Evolutionary conservation across 2,797 vertebrate genomes (phyloP).

Genomic region (Potorous gilbertii): DNA sequence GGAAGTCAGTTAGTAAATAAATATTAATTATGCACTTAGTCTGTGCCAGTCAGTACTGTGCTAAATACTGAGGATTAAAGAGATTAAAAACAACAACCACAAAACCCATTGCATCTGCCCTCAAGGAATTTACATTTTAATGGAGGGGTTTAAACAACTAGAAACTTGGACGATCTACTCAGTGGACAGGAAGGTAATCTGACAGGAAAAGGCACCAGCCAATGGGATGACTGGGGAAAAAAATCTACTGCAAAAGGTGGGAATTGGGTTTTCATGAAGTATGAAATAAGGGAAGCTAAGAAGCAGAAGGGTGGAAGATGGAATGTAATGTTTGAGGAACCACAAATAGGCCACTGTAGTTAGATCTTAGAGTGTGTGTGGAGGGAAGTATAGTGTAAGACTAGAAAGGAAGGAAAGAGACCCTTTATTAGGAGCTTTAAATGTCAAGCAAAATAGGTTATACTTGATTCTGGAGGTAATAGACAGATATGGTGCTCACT

Average conservation of each 20-base stretch:
- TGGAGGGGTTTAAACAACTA: not conserved
- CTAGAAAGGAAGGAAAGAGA: not conserved
- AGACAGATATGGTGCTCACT: not conserved
- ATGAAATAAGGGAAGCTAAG: not conserved
- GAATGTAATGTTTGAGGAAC: not conserved
- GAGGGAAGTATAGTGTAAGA: not conserved
- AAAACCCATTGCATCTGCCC: not conserved
- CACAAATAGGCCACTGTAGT: not conserved
- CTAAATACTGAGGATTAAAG: not conserved
- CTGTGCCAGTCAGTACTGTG: not conserved
- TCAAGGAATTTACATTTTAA: not conserved
- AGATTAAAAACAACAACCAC: not conserved
- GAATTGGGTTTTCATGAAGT: not conserved
- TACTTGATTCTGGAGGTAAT: not conserved
- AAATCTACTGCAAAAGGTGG: not conserved
- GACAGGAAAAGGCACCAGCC: not conserved
- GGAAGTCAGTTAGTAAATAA: not conserved
- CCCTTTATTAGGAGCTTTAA: not conserved
- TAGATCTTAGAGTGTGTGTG: not conserved
- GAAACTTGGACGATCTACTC: not conserved
- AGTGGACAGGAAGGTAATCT: not conserved
- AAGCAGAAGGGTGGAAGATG: not conserved
- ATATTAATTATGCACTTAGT: not conserved
- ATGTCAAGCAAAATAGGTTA: not conserved
- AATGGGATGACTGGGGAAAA: not conserved